These are phyloP conservation scores for Fistularia tabacaria DNA, from an alignment of 2,797 vertebrate species.

Conservation along the genomic window DNA sequence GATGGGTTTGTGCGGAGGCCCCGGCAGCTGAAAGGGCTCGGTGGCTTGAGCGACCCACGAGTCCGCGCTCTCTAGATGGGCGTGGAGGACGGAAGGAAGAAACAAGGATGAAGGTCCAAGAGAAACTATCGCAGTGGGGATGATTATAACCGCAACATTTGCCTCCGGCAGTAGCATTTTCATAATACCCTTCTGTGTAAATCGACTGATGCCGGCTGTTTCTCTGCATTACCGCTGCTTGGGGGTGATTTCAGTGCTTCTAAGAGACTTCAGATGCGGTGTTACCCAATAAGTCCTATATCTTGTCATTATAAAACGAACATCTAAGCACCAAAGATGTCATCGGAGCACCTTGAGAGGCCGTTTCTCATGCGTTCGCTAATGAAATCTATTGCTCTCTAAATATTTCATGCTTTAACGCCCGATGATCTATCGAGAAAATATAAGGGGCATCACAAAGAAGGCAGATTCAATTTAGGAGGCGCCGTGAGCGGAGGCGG, in stretches of 20 bases:
- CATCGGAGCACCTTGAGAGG: constrained; percentile 39
- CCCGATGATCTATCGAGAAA: constrained; percentile 13
- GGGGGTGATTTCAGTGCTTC: constrained; percentile 23
- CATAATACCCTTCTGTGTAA: constrained; percentile 15
- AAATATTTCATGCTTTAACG: constrained; percentile 20
- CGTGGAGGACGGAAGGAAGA: neutral
- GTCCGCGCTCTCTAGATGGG: constrained; percentile 53
- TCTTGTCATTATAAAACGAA: constrained; percentile 16
- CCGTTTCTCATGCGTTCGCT: constrained; percentile 17
- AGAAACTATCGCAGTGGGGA: no score
- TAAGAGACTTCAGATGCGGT: constrained; percentile 14
- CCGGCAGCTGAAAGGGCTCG: constrained; percentile 77
- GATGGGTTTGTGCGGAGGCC: constrained; percentile 87
- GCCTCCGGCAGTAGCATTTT: neutral
- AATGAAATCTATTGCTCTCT: constrained; percentile 34
- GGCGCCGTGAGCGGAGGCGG: no score
- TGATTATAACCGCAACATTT: constrained; percentile 9
- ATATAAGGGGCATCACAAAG: constrained; percentile 9
- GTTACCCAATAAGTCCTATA: constrained; percentile 3
- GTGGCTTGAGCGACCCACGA: constrained; percentile 38
- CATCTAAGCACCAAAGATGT: constrained; percentile 30
- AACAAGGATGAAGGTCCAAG: neutral
- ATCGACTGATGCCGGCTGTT: constrained; percentile 22
- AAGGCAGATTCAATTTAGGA: no score
- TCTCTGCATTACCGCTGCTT: constrained; percentile 23